Evolutionary conservation across 2,797 vertebrate genomes (phyloP), one percentile per base, ranked within the genome.

Genomic region (Sardinella longiceps): DNA sequence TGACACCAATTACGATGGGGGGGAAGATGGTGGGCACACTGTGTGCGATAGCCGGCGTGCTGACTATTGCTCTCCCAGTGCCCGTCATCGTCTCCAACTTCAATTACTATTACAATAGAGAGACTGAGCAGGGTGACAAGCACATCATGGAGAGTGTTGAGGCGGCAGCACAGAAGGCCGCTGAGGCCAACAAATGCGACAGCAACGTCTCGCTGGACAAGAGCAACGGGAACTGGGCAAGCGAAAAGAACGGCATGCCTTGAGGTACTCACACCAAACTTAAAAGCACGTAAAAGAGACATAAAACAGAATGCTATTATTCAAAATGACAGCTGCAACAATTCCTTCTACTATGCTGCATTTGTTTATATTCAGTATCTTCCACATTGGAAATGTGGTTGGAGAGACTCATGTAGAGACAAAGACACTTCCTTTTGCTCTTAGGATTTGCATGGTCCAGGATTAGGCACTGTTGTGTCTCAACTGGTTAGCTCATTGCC

Each of bases 41-140:
- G 81, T 99, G 98, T 2, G 98, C 98, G 93, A 99, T 99, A 10
- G 96, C 98, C 0, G 98, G 98, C 12, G 98, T 99, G 81, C 88
- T 99, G 90, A 99, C 98, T 93, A 98, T 99, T 12, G 98, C 98
- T 0, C 95, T 99, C 46, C 98, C 98, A 0, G 98, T 99, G 28
- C 98, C 98, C 0, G 98, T 99, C 90, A 99, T 99, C 2, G 98
- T 99, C 90, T 99, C 98, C 23, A 99, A 99, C 89, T 99, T 99
- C 92, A 99, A 99, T 92, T 99, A 99, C 86, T 99, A 99, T 92
- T 99, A 99, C 93, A 98, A 99, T 91, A 93, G 98, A 0, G 98
- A 98, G 93, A 98, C 97, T 0, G 97, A 97, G 91, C 98, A 98
- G 0, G 96, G 97, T 74, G 97, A 99, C 86, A 97, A 98, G 87